Conservation (phyloP, 1,140 invertebrate genomes). For the Calliopsis andreniformis region DNA sequence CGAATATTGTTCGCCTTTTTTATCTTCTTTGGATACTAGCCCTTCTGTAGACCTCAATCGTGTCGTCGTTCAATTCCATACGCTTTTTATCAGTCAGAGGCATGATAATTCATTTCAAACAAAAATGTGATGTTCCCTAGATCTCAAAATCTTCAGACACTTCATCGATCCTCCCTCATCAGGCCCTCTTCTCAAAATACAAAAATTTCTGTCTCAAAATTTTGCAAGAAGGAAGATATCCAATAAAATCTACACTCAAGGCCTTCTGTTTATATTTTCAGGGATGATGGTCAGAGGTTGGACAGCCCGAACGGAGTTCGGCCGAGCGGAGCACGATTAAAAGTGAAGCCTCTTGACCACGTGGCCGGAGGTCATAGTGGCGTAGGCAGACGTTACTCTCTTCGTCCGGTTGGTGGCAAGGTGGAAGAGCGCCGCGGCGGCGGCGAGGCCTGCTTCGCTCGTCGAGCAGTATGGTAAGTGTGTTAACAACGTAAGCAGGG, state of each 20-base stretch:
- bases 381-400: slow-evolving; percentile 61
- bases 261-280: background rate
- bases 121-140: too few species aligned
- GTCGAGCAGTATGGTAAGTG: slow-evolving; percentile 68
- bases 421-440: slow-evolving; percentile 20
- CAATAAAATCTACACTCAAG: background rate
- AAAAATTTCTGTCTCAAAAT: too few species aligned
- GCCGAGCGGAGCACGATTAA: slow-evolving; percentile 52
- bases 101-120: too few species aligned
- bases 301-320: slow-evolving; percentile 1
- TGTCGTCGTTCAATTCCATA: slow-evolving; percentile 5
- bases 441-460: slow-evolving; percentile 40
- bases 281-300: background rate
- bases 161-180: too few species aligned
- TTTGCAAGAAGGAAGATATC: too few species aligned
- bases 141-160: too few species aligned
- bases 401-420: slow-evolving; percentile 34
- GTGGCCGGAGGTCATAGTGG: slow-evolving; percentile 59
- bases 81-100: too few species aligned
- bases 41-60: background rate
- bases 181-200: too few species aligned
- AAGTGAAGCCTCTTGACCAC: slow-evolving; percentile 65
- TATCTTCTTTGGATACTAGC: slow-evolving; percentile 2
- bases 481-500: slow-evolving; percentile 72
- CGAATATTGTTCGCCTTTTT: background rate